A percentile compares a stretch with the other conserved stretches of the same genome.
Conservation (phyloP, 2,113 vertebrate species). For the Oophaga pumilio region DNA sequence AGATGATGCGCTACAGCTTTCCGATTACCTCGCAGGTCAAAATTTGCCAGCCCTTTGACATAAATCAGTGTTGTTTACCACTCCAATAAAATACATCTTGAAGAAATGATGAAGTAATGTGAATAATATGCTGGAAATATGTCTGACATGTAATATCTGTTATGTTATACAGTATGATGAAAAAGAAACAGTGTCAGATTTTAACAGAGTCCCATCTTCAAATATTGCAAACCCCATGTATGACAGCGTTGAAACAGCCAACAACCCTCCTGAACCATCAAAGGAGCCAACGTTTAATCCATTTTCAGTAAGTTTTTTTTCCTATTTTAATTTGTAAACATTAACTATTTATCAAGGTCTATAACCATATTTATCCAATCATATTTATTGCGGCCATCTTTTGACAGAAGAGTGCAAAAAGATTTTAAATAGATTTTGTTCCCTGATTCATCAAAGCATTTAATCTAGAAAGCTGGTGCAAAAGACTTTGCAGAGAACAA, state of each 20-base stretch:
- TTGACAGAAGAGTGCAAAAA: neutral
- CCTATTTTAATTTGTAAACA: neutral
- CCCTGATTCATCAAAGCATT: too few species aligned
- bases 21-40: too few species aligned
- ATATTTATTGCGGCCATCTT: neutral
- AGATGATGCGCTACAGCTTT: too few species aligned
- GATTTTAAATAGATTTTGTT: neutral
- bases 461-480: too few species aligned
- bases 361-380: neutral
- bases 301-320: constrained; percentile 69
- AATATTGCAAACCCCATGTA: constrained; percentile 75
- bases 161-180: constrained; percentile 67
- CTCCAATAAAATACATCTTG: neutral
- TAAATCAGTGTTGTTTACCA: too few species aligned
- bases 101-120: neutral
- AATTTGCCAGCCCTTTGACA: too few species aligned
- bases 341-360: neutral
- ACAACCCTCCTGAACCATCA: constrained; percentile 41
- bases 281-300: constrained; percentile 62
- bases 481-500: too few species aligned
- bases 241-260: constrained; percentile 57
- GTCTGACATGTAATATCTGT: neutral
- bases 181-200: constrained; percentile 59
- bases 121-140: neutral
- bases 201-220: constrained; percentile 65